Percentiles rank a stretch among this genome's conserved stretches.
Conservation (phyloP, 92 coral and sea anemone genomes). For the Phymanthus crucifer region DNA sequence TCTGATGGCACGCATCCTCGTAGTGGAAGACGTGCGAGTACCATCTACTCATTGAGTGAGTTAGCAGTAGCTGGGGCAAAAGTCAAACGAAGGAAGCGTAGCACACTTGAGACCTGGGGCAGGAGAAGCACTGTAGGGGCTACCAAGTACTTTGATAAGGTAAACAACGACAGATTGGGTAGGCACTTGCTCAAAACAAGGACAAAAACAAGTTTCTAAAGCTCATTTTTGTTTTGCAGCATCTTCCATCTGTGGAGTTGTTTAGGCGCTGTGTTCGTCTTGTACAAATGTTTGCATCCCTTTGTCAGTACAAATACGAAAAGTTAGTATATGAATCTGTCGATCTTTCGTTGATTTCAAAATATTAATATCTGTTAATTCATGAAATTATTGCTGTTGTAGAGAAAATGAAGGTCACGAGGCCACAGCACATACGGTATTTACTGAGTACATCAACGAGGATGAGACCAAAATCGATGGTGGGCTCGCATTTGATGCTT, state of each 20-base stretch:
- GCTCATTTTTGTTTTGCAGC: constrained; percentile 37
- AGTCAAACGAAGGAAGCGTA: constrained; percentile 62
- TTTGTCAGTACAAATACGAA: constrained; percentile 88
- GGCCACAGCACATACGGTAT: constrained; percentile 79
- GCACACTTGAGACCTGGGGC: constrained; percentile 83
- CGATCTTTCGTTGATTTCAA: not conserved
- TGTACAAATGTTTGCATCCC: constrained; percentile 86
- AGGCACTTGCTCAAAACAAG: no score
- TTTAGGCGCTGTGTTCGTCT: constrained; percentile 91
- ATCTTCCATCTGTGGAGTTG: constrained; percentile 70
- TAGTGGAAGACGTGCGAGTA: constrained; percentile 59
- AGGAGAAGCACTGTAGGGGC: constrained; percentile 61
- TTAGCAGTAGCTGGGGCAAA: constrained; percentile 72
- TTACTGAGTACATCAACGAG: constrained; percentile 88
- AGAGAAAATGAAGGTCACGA: constrained; percentile 73
- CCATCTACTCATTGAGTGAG: constrained; percentile 67
- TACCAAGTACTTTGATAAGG: constrained; percentile 81
- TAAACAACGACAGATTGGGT: not conserved
- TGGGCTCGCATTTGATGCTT: constrained; percentile 88
- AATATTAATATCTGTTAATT: not conserved
- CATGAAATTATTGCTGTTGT: not conserved
- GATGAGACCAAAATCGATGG: constrained; percentile 79
- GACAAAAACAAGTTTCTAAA: no score
- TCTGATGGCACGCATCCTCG: constrained; percentile 20
- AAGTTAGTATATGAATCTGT: constrained; percentile 59